Base-by-base conservation (phyloP, 1,140 invertebrate species). In the Paralvinella palmiformis region DNA sequence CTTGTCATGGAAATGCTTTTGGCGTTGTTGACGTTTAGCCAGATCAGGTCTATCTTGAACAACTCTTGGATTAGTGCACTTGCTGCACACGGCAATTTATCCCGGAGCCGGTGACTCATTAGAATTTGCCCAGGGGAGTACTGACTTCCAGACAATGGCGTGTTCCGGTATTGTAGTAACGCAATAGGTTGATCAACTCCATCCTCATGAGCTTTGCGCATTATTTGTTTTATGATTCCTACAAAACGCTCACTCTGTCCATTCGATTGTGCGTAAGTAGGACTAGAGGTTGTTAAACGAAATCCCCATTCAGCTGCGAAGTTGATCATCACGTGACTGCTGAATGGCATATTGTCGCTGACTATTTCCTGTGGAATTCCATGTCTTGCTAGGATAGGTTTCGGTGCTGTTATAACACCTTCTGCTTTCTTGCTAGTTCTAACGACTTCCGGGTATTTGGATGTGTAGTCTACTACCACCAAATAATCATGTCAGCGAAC, bases 271-370 rank as follows among this genome's bases (percentile, higher is more conserved):
- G 41, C 27, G 13, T 59, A 41, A 10, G 6, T 6, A n/a, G 57
- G 63, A 35, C 56, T 45, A 4, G 56, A 33, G 3, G 44, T 60
- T 1, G 24, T 17, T 17, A 22, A 15, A 1, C 15, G n/a, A 22
- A 65, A 59, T 20, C 56, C 20, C 22, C 45, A 65, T 20, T 60
- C 55, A 31, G 17, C 58, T 24, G 63, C 63, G 36, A 65, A 65
- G 5, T 29, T 10, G 2, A n/a, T 31, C 20, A 48, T 48, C 13
- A 24, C n/a, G 17, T 32, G 13, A 0, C 27, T 62, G 32, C 27
- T 33, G 33, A 59, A 64, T 22, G 57, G 63, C 63, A 57, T 59
- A 44, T 65, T 65, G 41, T 65, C 63, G 17, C 24, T 7, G 13
- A 60, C n/a, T 13, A 64, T 24, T 4, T 31, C 22, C 44, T 44